Evolutionary conservation across 2,113 vertebrate genomes (phyloP).

Genomic region (Dasyurus viverrinus): DNA sequence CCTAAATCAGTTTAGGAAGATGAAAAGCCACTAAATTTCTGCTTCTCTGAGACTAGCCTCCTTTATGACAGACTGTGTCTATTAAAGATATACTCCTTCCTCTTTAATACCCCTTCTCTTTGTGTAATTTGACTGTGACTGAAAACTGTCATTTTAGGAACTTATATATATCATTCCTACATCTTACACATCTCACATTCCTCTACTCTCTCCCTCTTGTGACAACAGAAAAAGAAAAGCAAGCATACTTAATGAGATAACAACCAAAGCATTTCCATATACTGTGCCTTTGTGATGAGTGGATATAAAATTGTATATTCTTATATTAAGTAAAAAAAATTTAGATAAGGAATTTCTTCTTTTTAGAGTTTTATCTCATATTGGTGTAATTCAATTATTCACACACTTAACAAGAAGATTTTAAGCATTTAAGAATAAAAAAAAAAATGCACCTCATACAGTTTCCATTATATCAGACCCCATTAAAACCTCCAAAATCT

Average conservation of each 20-base stretch:
- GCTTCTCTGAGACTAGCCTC: not conserved
- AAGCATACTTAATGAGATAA: not conserved
- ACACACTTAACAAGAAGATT: not conserved
- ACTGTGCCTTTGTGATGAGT: not conserved
- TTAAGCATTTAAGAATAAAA: not conserved
- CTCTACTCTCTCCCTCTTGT: not conserved
- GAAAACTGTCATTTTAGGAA: not conserved
- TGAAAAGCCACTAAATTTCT: not conserved
- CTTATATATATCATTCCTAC: not conserved
- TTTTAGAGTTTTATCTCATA: not conserved
- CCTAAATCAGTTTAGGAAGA: not conserved
- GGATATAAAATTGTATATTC: not conserved
- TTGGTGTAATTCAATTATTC: not conserved
- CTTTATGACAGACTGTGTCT: not conserved
- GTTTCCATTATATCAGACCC: not conserved
- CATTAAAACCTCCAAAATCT: not conserved
- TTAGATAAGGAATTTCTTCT: not conserved
- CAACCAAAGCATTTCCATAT: no score
- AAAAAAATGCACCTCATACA: not conserved
- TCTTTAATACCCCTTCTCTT: not conserved
- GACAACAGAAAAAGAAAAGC: not conserved
- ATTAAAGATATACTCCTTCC: not conserved
- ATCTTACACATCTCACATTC: not conserved
- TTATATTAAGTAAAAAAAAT: not conserved
- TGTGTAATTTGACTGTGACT: not conserved